These are phyloP conservation scores for Micronisus gabar DNA, from an alignment of 2,113 vertebrate genomes.

Conservation along the genomic window DNA sequence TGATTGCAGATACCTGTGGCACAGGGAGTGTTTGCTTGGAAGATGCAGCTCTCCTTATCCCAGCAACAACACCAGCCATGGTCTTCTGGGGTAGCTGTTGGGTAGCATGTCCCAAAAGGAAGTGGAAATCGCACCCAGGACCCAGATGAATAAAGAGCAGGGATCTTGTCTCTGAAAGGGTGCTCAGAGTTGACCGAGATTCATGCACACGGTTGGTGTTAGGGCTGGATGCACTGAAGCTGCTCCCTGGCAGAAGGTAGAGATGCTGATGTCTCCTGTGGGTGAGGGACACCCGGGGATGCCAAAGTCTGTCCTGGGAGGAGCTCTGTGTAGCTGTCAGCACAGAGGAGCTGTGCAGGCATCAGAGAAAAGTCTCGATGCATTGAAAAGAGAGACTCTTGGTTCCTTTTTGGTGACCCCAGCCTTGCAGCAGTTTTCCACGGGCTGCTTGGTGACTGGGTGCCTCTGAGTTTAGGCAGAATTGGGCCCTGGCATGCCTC, in stretches of 20 bases:
- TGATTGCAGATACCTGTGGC: neutral
- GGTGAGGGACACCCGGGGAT: neutral
- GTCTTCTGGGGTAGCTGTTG: too few species aligned
- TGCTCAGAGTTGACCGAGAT: neutral
- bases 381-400: neutral
- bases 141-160: neutral
- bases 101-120: neutral
- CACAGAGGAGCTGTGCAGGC: neutral
- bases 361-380: neutral
- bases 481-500: neutral
- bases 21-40: neutral
- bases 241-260: neutral
- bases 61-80: neutral
- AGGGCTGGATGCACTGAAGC: neutral
- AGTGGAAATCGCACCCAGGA: neutral
- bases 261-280: neutral
- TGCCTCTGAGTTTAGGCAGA: neutral
- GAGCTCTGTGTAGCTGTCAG: neutral
- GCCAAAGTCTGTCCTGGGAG: neutral
- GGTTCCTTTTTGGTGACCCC: neutral
- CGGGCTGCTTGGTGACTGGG: neutral
- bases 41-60: neutral
- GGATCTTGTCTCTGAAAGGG: neutral
- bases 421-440: neutral
- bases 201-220: neutral